Evolutionary conservation across 2,888 invertebrate genomes (phyloP).

Genomic region (Aleiodes leptofemur): DNA sequence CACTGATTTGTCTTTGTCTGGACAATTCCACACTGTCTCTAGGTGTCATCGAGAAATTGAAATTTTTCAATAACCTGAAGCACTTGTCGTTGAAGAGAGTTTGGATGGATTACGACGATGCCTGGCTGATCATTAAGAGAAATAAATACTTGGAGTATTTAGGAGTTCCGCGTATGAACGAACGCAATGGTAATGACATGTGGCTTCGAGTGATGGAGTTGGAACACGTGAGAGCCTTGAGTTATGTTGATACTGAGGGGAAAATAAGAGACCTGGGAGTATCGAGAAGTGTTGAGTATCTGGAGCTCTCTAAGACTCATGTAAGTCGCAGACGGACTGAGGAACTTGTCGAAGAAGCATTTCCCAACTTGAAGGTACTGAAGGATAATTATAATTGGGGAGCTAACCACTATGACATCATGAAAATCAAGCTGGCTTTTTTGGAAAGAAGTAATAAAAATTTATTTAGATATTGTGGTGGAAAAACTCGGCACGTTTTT

Average conservation of each 20-base stretch:
- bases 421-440: neutral
- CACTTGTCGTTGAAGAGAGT: neutral
- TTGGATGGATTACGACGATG: slow-evolving; percentile 1
- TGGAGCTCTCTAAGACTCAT: neutral
- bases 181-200: neutral
- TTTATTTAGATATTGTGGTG: neutral
- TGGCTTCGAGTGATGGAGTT: slow-evolving; percentile 6
- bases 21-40: neutral
- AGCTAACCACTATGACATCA: neutral
- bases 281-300: slow-evolving; percentile 6
- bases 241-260: neutral
- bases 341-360: neutral
- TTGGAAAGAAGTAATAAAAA: neutral
- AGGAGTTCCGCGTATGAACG: neutral
- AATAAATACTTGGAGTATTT: neutral
- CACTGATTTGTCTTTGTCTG: neutral
- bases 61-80: neutral
- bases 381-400: neutral
- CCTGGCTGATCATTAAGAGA: neutral
- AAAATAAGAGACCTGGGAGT: neutral
- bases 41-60: neutral
- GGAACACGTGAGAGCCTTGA: neutral
- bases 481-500: neutral
- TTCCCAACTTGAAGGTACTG: slow-evolving; percentile 1
- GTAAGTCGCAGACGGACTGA: neutral